phyloP scores from a whole-genome alignment of 2,113 vertebrate genomes.

The Acrocephalus kingi region DNA sequence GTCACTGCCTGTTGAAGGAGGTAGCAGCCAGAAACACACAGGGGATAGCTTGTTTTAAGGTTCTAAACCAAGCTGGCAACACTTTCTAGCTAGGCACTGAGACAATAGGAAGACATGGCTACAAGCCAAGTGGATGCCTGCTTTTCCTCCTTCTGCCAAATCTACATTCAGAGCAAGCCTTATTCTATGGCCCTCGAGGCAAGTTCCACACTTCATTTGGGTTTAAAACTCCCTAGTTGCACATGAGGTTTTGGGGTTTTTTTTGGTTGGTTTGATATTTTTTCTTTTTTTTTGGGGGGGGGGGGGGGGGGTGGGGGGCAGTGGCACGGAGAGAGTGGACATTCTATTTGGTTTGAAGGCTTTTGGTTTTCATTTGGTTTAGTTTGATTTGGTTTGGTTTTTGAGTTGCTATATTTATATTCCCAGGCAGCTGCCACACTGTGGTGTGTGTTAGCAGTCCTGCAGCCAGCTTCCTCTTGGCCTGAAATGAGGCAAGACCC shows the following conservation, averaged over 20 bases:
- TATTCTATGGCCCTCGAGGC: background rate
- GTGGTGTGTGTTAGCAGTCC: background rate
- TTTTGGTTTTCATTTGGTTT: background rate
- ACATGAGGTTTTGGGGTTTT: rapidly evolving
- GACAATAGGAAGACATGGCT: background rate
- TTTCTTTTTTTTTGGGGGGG: background rate
- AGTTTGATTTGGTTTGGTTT: background rate
- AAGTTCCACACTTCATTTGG: background rate
- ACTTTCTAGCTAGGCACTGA: background rate
- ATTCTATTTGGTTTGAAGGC: background rate
- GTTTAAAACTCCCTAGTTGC: background rate
- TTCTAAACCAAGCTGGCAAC: background rate
- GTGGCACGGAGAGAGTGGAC: too few species aligned
- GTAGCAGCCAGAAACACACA: background rate
- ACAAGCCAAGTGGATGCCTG: background rate
- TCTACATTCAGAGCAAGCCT: background rate
- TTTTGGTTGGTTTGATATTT: background rate
- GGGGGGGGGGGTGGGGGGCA: too few species aligned
- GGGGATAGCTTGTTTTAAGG: background rate
- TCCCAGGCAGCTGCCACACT: background rate
- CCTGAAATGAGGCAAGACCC: background rate
- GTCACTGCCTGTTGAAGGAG: background rate
- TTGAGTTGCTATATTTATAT: background rate
- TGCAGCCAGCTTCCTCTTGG: background rate
- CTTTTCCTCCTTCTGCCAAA: background rate